Evolutionary conservation across 2,113 vertebrate genomes (phyloP), one percentile per base, ranked within the genome.

Genomic region (Psittacara wagleri): DNA sequence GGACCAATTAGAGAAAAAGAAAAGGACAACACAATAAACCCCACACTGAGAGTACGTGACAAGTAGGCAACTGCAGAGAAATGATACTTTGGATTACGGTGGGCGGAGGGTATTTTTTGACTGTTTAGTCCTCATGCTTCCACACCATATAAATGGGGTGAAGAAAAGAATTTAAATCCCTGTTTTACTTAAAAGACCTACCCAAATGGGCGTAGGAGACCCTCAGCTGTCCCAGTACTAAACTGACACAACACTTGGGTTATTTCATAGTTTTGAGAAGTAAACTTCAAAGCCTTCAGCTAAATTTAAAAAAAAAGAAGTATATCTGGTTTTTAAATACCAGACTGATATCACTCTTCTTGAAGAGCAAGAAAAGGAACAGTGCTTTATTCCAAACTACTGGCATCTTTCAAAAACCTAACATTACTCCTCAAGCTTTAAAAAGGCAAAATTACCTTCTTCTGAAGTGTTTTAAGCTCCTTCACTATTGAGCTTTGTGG

Each of bases 61-160:
- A 78, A 48, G 37, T 49, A 89, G 79, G 75, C 81, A 92, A 74
- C 54, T 67, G 78, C 33, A 95, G 80, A 91, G 51, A 61, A 90
- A 92, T 57, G 6, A 67, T 13, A 62, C 44, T 52, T 67, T 13
- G 39, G 29, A 19, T 83, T 39, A 39, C 11, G 11, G 39, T 59
- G 61, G 69, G 59, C 20, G 35, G 64, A 88, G 29, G 11, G n/a
- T 48, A 41, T 29, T 74, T 91, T 74, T 27, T 89, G 43, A 92
- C 49, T 63, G 43, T 90, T 97, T 88, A 95, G 77, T 84, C 90
- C 74, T 95, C 61, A 81, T 76, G 89, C 84, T 92, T 94, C 67
- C 88, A 95, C 77, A 83, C 17, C 22, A 66, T 86, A 9, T 62
- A 83, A 93, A 37, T 31, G 39, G 62, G 75, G 11, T 72, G 6